A percentile compares a stretch with the other conserved stretches of the same genome.
Evolutionary conservation across 37 sponge, comb jelly and placozoan genomes (phyloP).

Genomic region (Ianthella basta): DNA sequence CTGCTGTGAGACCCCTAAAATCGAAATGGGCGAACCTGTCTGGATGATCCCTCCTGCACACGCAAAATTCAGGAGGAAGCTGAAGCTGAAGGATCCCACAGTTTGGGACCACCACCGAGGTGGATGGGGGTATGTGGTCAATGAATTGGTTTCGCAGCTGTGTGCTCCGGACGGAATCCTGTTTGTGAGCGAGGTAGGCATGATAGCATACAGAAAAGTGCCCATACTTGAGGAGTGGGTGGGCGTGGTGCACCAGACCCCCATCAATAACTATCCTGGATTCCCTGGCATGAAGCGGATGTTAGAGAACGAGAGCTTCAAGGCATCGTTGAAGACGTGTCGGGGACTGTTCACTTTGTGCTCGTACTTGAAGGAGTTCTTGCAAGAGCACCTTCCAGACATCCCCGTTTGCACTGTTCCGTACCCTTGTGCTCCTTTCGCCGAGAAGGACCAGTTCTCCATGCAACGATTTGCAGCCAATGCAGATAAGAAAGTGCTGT

Average conservation of each 20-base stretch:
- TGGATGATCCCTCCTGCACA: neutral
- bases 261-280: constrained; percentile 28
- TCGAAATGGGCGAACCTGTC: no score
- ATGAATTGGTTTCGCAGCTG: constrained; percentile 8
- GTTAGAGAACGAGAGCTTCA: constrained; percentile 28
- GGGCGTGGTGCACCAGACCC: constrained; percentile 65
- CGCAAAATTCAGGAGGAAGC: constrained; percentile 15
- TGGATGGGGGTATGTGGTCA: constrained; percentile 57
- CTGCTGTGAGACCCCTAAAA: no score
- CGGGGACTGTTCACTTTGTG: constrained; percentile 55
- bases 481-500: constrained; percentile 14
- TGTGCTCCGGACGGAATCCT: constrained; percentile 46
- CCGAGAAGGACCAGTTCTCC: constrained; percentile 22
- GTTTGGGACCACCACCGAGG: constrained; percentile 60
- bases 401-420: constrained; percentile 38
- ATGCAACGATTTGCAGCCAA: constrained; percentile 42
- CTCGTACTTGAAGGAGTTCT: constrained; percentile 42
- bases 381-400: neutral
- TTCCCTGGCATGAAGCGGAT: constrained; percentile 59
- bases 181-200: constrained; percentile 52
- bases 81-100: constrained; percentile 45
- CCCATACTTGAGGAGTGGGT: constrained; percentile 50
- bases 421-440: constrained; percentile 60
- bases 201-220: constrained; percentile 7
- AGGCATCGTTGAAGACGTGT: constrained; percentile 39